phyloP scores from a whole-genome alignment of 2,888 invertebrate species.

The Tribolium freemani region DNA sequence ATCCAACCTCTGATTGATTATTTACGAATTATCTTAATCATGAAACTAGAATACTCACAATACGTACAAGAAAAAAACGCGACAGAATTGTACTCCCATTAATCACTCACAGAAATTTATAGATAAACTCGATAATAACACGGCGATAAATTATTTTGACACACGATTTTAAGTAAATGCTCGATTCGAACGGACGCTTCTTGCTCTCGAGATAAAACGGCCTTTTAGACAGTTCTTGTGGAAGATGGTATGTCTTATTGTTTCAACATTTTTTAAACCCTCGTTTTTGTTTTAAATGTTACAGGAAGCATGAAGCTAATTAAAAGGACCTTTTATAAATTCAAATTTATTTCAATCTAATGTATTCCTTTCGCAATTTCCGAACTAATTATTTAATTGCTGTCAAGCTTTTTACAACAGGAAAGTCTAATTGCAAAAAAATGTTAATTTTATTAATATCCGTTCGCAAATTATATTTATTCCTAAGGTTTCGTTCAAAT shows the following conservation, averaged over 20 bases:
- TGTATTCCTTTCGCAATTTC: not conserved
- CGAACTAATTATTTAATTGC: not conserved
- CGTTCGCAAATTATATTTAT: not conserved
- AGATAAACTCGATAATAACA: constrained; percentile 22
- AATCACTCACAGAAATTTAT: constrained; percentile 32
- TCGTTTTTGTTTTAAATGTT: no score
- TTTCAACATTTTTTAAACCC: no score
- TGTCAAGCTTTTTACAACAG: not conserved
- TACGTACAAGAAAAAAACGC: not conserved
- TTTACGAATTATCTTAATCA: constrained; percentile 16
- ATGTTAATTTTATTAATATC: not conserved
- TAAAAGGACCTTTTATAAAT: no score
- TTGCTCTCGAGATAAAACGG: not conserved
- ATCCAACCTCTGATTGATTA: constrained; percentile 8
- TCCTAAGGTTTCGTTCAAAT: no score
- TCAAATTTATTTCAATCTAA: no score
- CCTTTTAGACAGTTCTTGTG: no score
- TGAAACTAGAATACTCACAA: not conserved
- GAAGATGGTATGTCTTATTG: no score
- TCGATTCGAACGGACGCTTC: not conserved
- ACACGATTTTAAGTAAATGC: constrained; percentile 4
- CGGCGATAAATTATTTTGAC: constrained; percentile 32
- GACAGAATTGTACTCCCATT: constrained; percentile 1
- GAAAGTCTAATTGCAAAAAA: not conserved
- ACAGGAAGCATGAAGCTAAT: no score